Evolutionary conservation across 2,113 vertebrate genomes (phyloP).

Genomic region (Crocuta crocuta): DNA sequence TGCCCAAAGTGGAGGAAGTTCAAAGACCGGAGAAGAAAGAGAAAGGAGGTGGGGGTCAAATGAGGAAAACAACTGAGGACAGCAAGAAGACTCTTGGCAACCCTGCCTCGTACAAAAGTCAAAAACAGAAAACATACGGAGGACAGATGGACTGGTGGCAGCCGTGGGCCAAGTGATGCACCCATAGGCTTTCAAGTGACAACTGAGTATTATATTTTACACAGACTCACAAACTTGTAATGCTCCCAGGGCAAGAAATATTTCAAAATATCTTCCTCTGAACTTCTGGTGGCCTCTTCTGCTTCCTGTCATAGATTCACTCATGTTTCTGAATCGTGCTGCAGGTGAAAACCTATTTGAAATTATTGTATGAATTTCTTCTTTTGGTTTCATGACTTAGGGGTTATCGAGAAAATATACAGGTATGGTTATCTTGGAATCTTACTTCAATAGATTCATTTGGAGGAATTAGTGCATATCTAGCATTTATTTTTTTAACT

Average conservation of each 20-base stretch:
- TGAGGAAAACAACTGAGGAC: constrained; percentile 71
- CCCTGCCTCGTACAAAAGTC: neutral
- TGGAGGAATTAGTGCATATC: neutral
- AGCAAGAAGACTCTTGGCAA: constrained; percentile 65
- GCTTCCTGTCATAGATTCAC: neutral
- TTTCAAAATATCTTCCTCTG: constrained; percentile 5
- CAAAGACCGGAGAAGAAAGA: constrained; percentile 73
- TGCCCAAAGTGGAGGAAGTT: constrained; percentile 72
- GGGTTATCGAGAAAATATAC: constrained; percentile 10
- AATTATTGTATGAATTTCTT: constrained; percentile 25
- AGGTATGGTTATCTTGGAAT: neutral
- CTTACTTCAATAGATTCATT: neutral
- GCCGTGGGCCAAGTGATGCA: neutral
- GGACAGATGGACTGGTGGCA: constrained; percentile 56
- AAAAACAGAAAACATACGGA: constrained; percentile 43
- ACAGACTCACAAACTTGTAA: neutral
- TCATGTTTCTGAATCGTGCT: neutral
- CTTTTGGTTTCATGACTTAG: neutral
- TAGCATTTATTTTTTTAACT: constrained; percentile 39
- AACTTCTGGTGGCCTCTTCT: neutral
- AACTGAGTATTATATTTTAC: neutral
- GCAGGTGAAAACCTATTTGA: constrained; percentile 24
- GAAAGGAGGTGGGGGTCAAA: constrained; percentile 69
- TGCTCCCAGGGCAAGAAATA: neutral
- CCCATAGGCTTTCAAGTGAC: neutral